Evolutionary conservation across 2,113 vertebrate genomes (phyloP).

Genomic region (Podilymbus podiceps): DNA sequence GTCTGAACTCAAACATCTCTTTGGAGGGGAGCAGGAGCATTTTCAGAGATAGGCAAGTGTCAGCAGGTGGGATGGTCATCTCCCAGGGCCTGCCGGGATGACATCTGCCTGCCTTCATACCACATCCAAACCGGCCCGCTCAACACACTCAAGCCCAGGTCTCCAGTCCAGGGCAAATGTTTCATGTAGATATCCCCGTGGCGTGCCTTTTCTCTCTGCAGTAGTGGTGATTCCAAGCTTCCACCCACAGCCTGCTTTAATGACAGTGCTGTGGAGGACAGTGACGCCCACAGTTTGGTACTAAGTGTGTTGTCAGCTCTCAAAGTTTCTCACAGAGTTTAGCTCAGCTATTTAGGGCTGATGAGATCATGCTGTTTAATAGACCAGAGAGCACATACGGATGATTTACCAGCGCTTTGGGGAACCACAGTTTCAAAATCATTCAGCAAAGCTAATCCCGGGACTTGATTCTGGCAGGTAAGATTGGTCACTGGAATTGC

Average conservation of each 20-base stretch:
- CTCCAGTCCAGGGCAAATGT: not conserved
- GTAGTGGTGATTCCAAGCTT: slow-evolving; percentile 23
- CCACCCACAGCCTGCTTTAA: slow-evolving; percentile 37
- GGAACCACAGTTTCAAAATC: not conserved
- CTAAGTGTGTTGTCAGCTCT: slow-evolving; percentile 45
- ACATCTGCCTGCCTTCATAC: not conserved
- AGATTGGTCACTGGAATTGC: not conserved
- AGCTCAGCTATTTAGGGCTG: slow-evolving; percentile 50
- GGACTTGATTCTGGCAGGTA: slow-evolving; percentile 26
- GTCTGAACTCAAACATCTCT: not conserved
- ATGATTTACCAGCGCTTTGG: slow-evolving; percentile 30
- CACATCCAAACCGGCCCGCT: not conserved
- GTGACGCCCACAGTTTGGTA: slow-evolving; percentile 51
- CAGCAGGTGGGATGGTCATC: not conserved
- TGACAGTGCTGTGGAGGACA: slow-evolving; percentile 54
- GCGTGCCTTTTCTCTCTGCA: not conserved
- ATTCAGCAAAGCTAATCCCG: not conserved
- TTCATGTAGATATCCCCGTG: not conserved
- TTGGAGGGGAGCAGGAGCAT: not conserved
- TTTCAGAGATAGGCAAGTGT: not conserved
- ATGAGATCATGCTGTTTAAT: slow-evolving; percentile 60
- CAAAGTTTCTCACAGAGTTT: slow-evolving; percentile 41
- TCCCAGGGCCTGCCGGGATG: fast-evolving
- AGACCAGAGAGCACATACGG: not conserved
- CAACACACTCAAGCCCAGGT: not conserved